phyloP scores from a whole-genome alignment of 2,888 invertebrate species.

The Lamellibrachia satsuma region DNA sequence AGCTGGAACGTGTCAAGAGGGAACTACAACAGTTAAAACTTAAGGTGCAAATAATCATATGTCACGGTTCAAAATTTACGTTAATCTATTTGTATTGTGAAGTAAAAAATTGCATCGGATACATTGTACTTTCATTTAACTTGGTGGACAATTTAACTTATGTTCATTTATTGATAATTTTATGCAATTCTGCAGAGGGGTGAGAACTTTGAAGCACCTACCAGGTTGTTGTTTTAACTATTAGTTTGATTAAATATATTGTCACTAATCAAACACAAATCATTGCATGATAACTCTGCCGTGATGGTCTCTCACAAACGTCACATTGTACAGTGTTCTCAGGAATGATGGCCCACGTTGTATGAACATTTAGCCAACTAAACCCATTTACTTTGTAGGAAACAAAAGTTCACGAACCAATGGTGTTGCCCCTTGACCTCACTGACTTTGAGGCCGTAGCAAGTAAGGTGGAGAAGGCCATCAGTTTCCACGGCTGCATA shows the following conservation, averaged over 20 bases:
- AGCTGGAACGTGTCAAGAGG: constrained; percentile 83
- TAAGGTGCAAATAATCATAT: neutral
- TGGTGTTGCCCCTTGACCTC: constrained; percentile 74
- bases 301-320: neutral
- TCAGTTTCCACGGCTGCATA: constrained; percentile 66
- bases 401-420: constrained; percentile 39
- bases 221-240: too few species aligned
- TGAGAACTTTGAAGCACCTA: too few species aligned
- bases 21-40: constrained; percentile 72
- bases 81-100: neutral
- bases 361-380: neutral
- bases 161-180: neutral
- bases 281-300: neutral
- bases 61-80: neutral
- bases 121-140: neutral
- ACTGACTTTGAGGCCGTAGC: constrained; percentile 73
- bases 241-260: too few species aligned
- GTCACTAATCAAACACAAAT: too few species aligned
- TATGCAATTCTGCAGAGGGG: neutral
- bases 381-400: neutral
- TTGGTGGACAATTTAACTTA: neutral
- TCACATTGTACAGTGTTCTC: neutral
- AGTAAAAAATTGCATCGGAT: neutral
- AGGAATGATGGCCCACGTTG: neutral
- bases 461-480: constrained; percentile 73